Base-by-base conservation (phyloP, 64 coral and sea anemone species). In the Dendrophyllia cribrosa region DNA sequence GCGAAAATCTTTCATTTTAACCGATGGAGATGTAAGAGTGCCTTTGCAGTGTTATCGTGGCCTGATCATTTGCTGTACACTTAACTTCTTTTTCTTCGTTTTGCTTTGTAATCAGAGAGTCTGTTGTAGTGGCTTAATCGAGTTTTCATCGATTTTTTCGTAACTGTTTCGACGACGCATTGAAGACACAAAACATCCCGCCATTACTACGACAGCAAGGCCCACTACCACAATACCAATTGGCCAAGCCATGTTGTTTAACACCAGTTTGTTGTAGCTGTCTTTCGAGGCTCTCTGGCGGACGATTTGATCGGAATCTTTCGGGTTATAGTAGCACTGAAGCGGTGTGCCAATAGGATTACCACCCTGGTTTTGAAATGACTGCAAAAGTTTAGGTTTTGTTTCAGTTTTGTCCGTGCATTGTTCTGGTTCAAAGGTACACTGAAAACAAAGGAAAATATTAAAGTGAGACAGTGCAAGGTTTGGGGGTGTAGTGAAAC, bases 241-340 rank as follows among this genome's bases (percentile, higher is more conserved):
- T 8, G 80, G 45, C 80, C 80, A 84, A n/a, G 63, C 62, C 80
- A 84, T 65, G 63, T 62, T 68, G 9, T 19, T 51, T 2, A 84
- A 17, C 62, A 84, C 80, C 58, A 67, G 63, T 84, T 68, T 84
- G 80, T 84, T 84, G 62, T 67, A 84, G 62, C 62, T 84, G 66
- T 67, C 61, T 23, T 49, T 46, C 4, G 80, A 84, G 50, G 60
- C 61, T 25, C 67, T 84, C 45, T 68, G 61, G 16, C 20, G 16
- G 43, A 84, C 45, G 43, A 84, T 46, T 68, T 84, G 16, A 21
- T 68, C 44, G 3, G 80, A 61, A 15, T 84, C 80, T 67, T 66
- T 68, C 5, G 80, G 80, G 62, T 84, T 84, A 45, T 84, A 84
- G 15, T 49, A 84, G 44, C 80, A 84, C 3, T 23, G 44, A 5